Percentiles rank a stretch among this genome's conserved stretches.
Conservation (phyloP, 2,888 invertebrate species). For the Invenusta paracnida region DNA sequence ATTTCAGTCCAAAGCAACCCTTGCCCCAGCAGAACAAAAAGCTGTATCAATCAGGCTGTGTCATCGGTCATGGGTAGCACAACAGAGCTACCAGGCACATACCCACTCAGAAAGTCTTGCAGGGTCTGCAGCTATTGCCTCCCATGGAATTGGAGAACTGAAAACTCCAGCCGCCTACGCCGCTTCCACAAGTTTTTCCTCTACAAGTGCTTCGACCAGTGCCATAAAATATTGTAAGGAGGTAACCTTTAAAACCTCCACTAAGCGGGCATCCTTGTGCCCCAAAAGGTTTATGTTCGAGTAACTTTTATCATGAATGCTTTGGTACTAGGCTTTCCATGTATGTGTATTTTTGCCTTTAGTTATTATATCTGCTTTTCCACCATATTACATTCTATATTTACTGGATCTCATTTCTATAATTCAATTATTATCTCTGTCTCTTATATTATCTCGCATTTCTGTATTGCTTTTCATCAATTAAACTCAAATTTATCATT, state of each 20-base stretch:
- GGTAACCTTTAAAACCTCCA: not conserved
- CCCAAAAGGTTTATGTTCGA: not conserved
- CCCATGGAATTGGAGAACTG: not conserved
- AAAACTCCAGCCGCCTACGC: not conserved
- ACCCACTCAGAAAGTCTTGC: not conserved
- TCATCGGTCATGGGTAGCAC: not conserved
- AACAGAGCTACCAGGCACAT: not conserved
- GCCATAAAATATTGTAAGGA: not conserved
- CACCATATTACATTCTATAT: too few relatives aligned
- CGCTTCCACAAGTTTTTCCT: not conserved
- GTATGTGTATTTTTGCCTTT: too few relatives aligned
- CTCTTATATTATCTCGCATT: too few relatives aligned
- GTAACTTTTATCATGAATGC: too few relatives aligned
- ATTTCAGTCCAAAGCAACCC: not conserved
- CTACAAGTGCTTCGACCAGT: not conserved
- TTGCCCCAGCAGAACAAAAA: not conserved
- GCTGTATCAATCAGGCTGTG: not conserved
- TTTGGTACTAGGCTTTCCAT: too few relatives aligned
- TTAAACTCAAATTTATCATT: too few relatives aligned
- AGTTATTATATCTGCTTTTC: too few relatives aligned
- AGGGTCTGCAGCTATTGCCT: not conserved
- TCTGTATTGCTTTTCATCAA: too few relatives aligned
- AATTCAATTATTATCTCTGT: too few relatives aligned
- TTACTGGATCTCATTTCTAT: too few relatives aligned
- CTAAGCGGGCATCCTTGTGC: not conserved